Conservation (phyloP, 2,113 vertebrate genomes). For the Promerops cafer region DNA sequence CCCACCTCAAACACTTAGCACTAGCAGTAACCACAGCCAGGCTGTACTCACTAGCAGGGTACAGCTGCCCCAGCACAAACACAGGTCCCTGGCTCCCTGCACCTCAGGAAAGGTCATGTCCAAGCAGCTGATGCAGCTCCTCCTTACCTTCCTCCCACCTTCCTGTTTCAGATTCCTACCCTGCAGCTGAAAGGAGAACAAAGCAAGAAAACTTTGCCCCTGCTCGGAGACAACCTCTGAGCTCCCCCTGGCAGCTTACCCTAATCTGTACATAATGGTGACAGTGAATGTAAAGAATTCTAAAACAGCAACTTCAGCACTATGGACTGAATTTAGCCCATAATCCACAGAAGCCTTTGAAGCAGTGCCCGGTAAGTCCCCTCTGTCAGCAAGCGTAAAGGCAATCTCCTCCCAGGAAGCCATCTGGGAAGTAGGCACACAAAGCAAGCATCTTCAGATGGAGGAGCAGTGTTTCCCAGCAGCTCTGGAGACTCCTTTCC, state of each 20-base stretch:
- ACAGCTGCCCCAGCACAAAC: not conserved
- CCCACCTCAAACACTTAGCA: not conserved
- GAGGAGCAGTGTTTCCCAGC: not conserved
- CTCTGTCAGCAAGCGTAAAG: not conserved
- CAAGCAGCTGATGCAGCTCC: not conserved
- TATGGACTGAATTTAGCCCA: not conserved
- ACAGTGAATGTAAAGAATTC: not conserved
- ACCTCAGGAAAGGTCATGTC: not conserved
- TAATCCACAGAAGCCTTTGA: slow-evolving; percentile 32
- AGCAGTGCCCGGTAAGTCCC: not conserved
- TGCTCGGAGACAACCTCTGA: not conserved
- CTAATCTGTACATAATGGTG: not conserved
- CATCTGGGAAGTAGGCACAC: not conserved
- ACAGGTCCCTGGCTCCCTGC: not conserved
- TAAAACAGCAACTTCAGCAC: not conserved
- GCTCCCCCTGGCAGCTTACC: not conserved
- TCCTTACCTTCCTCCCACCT: not conserved
- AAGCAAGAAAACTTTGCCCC: not conserved
- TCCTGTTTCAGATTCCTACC: not conserved
- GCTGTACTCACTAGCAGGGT: not conserved
- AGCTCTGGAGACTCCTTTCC: not conserved
- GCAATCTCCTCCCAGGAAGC: not conserved
- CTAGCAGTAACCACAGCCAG: not conserved
- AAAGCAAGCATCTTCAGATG: not conserved
- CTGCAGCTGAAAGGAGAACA: not conserved